Evolutionary conservation across 2,113 vertebrate species (phyloP).

Genomic region (Phoxinus phoxinus): DNA sequence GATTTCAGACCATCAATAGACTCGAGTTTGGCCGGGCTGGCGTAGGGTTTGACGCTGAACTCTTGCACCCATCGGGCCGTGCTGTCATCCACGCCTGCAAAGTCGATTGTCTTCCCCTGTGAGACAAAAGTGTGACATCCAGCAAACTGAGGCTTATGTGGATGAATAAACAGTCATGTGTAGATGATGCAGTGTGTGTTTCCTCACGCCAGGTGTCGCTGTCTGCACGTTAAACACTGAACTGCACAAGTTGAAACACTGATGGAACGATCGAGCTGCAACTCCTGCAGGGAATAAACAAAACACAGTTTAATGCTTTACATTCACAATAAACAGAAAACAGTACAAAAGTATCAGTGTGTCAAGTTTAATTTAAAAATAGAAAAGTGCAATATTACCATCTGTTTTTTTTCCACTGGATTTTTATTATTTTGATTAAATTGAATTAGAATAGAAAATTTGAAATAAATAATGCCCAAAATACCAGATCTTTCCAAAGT

Average conservation of each 20-base stretch:
- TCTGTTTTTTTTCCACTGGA: not conserved
- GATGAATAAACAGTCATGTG: not conserved
- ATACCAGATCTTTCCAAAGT: not conserved
- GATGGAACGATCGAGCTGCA: constrained; percentile 88
- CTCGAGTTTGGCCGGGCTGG: constrained; percentile 92
- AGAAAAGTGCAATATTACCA: not conserved
- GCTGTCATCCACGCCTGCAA: constrained; percentile 84
- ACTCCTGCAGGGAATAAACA: constrained; percentile 81
- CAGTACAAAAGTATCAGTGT: not conserved
- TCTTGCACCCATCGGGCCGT: constrained; percentile 94
- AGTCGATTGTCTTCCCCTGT: constrained; percentile 91
- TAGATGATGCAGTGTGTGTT: not conserved
- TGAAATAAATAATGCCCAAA: not conserved
- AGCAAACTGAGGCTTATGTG: not conserved
- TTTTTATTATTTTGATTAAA: too few relatives aligned
- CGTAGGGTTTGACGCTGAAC: constrained; percentile 88
- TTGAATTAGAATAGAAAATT: too few relatives aligned
- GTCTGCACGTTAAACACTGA: constrained; percentile 92
- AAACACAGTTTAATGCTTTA: not conserved
- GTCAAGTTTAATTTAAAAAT: not conserved
- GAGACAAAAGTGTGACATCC: not conserved
- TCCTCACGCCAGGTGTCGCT: constrained; percentile 91
- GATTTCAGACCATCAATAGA: constrained; percentile 83
- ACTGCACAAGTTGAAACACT: constrained; percentile 86
- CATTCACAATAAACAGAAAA: not conserved